phyloP scores from a whole-genome alignment of 2,113 vertebrate genomes.

The Opisthocomus hoazin region DNA sequence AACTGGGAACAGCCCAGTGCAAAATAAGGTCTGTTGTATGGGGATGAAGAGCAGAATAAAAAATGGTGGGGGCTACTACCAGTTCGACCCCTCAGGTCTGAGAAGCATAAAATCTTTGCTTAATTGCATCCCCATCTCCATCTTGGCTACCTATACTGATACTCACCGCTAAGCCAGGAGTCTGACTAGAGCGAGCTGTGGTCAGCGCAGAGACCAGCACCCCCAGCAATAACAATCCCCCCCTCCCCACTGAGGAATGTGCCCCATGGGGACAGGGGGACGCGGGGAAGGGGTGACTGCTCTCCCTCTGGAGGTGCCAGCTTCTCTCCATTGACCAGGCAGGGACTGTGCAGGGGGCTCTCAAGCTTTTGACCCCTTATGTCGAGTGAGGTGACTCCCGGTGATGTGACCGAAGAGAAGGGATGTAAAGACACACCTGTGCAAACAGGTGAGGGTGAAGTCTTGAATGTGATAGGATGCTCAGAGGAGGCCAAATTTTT shows the following conservation, averaged over 20 bases:
- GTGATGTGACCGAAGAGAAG: not conserved
- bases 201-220: not conserved
- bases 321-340: not conserved
- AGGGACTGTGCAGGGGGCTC: accelerated
- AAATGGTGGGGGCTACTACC: not conserved
- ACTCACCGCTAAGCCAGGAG: not conserved
- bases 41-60: not conserved
- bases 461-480: not conserved
- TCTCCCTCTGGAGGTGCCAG: not conserved
- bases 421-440: not conserved
- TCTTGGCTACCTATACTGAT: not conserved
- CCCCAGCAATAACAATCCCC: not conserved
- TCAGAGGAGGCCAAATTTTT: not conserved
- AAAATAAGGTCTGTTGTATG: not conserved
- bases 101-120: not conserved
- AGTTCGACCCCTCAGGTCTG: not conserved
- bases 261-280: not conserved
- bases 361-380: not conserved
- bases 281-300: accelerated
- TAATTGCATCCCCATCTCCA: not conserved
- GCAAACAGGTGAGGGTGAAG: not conserved
- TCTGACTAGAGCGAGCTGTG: not conserved
- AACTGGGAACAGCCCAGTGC: not conserved
- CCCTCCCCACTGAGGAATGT: accelerated
- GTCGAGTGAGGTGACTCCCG: too few species aligned